phyloP scores from a whole-genome alignment of 2,113 vertebrate species.

The Python bivittatus region DNA sequence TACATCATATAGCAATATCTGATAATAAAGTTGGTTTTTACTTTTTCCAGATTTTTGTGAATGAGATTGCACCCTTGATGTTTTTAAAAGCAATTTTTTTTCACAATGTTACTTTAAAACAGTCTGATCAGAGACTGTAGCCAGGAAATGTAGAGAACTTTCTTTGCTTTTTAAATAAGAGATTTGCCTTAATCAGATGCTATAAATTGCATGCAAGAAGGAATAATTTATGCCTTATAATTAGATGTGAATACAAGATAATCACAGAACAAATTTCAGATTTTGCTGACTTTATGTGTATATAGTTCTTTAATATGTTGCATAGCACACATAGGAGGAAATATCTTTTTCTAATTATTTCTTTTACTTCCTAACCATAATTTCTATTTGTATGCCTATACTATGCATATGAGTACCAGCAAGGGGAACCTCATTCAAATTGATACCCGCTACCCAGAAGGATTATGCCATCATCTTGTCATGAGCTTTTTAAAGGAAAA shows the following conservation, averaged over 20 bases:
- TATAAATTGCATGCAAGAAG: constrained; percentile 65
- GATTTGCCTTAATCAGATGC: constrained; percentile 66
- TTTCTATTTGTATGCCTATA: not conserved
- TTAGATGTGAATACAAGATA: constrained; percentile 67
- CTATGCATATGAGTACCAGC: constrained; percentile 17
- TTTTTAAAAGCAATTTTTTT: constrained; percentile 1
- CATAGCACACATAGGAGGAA: constrained; percentile 42
- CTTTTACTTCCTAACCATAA: constrained; percentile 38
- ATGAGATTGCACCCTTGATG: not conserved
- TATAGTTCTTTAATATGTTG: constrained; percentile 57
- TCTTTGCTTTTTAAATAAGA: constrained; percentile 69
- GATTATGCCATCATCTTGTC: constrained; percentile 49
- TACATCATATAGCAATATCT: not conserved
- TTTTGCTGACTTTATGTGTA: constrained; percentile 64
- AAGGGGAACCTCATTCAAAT: constrained; percentile 28
- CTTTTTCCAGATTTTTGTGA: too few relatives aligned
- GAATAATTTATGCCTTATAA: constrained; percentile 71
- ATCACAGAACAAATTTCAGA: constrained; percentile 68
- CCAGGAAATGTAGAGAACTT: constrained; percentile 55
- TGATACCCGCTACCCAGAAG: constrained; percentile 5
- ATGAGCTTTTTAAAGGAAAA: constrained; percentile 7
- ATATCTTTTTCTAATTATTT: constrained; percentile 29
- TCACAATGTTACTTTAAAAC: not conserved
- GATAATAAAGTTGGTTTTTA: not conserved
- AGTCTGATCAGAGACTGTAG: constrained; percentile 55